These are phyloP conservation scores for Lepetodrilus schrolli DNA, from an alignment of 2,888 invertebrate genomes.

Conservation along the genomic window DNA sequence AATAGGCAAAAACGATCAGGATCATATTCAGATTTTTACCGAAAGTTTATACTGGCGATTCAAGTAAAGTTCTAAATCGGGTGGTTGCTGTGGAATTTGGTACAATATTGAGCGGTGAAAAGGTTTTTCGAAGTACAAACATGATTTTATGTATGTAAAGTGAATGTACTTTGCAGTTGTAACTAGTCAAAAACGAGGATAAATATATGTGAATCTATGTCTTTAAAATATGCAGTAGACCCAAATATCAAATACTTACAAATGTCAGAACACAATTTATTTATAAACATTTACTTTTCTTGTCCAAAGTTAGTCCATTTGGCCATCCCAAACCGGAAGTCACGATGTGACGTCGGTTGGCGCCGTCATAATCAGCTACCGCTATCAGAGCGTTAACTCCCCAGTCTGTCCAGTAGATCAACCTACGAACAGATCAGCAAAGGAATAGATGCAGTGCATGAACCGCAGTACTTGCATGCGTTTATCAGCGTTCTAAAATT, in stretches of 20 bases:
- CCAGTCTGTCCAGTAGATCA: conserved; percentile 28
- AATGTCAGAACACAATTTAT: not conserved
- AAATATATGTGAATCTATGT: not conserved
- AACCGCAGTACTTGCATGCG: no score
- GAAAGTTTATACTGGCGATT: no score
- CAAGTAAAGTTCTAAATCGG: no score
- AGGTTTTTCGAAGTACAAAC: no score
- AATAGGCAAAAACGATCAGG: no score
- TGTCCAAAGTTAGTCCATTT: conserved; percentile 23
- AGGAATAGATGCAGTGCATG: not conserved
- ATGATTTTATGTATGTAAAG: no score
- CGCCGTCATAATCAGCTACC: not conserved
- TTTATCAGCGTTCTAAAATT: no score
- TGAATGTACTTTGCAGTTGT: no score
- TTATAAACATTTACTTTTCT: not conserved
- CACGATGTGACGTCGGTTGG: not conserved
- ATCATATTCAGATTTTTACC: no score
- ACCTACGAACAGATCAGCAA: not conserved
- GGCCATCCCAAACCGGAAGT: conserved; percentile 24
- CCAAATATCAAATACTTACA: not conserved
- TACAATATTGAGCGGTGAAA: no score
- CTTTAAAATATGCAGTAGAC: not conserved
- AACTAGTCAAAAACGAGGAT: no score
- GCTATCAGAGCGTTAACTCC: not conserved
- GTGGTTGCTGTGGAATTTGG: no score